Base-by-base conservation (phyloP, 2,797 vertebrate species). In the Glossophaga mutica region DNA sequence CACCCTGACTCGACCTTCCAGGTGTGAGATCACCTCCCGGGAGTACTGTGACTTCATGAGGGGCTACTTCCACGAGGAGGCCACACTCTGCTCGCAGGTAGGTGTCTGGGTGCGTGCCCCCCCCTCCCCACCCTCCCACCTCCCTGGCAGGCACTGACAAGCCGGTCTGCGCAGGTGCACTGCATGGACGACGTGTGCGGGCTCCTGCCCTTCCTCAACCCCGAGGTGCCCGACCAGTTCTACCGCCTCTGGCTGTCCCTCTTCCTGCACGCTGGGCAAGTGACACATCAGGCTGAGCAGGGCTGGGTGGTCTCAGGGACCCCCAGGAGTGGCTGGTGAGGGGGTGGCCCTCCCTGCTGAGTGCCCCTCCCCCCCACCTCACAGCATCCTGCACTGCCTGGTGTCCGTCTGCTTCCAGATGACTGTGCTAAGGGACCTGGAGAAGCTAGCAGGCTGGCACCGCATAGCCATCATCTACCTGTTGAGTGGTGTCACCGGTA, bases 21-120 rank as follows among this genome's bases (percentile, higher is more conserved):
- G 99, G 98, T 99, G 99, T 99, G 99, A 99, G 98, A 99, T 99
- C 98, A 99, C 99, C 76, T 99, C 99, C 67, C 98, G 99, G 87
- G 99, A 99, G 97, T 99, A 99, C 98, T 99, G 99, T 98, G 99
- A 99, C 97, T 99, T 99, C 97, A 99, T 99, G 99, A 99, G 98
- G 62, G 99, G 99, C 94, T 99, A 99, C 97, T 99, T 99, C 98
- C 99, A 99, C 0, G 99, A 99, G 98, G 99, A 99, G 97, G 99
- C 99, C 52, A 99, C 99, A 0, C 99, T 99, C 79, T 99, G 99
- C 98, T 99, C 99, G 87, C 99, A 99, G 99, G 99, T 99, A 98
- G 96, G 92, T 5, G 46, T 1, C 2, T 4, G 3, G 94, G 59
- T 12, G 9, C 2, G 48, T 1, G 22, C 8, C 55, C 21, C 21